Base-by-base conservation (phyloP, 2,113 vertebrate species). In the Ceuthmochares aereus region DNA sequence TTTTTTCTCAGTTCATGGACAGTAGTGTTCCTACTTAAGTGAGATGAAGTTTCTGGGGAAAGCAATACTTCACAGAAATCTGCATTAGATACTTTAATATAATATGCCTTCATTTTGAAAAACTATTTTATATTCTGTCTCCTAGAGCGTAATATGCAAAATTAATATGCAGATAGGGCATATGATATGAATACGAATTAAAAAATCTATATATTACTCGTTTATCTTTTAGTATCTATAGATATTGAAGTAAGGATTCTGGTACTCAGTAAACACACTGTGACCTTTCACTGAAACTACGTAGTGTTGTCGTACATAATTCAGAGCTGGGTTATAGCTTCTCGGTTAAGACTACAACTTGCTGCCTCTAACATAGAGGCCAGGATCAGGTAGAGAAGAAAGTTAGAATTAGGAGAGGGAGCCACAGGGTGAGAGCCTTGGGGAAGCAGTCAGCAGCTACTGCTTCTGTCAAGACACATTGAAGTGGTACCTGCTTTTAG, bases 281-380 rank as follows among this genome's bases (percentile, higher is more conserved):
- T 63, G 58, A 49, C 45, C 34, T 64, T 74, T 34, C 68, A 36
- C 16, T 25, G 70, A 72, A 89, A 72, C 22, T 30, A 17, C 3
- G 2, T 26, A 15, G 3, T 66, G 19, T 4, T 10, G 17, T 32
- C 37, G 10, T 13, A 51, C 9, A 3, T 12, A 37, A 47, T 6
- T 72, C 49, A 72, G 62, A 79, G 19, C 43, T 51, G 32, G 20
- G 2, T 72, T 59, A 64, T 42, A 74, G 10, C 6, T 91, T 67
- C 47, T 30, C 42, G 34, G 0, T 22, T 37, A 81, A 66, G 30
- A 59, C 6, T 7, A 59, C 58, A 69, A 16, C 58, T 52, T 75
- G 8, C 26, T 75, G 12, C 15, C 20, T 75, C 34, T 42, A 32
- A 19, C 26, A 15, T 0, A n/a, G 30, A 2, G 36, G 14, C 10